These are phyloP conservation scores for Parnassius glacialis DNA, from an alignment of 2,888 invertebrate species.

Conservation along the genomic window DNA sequence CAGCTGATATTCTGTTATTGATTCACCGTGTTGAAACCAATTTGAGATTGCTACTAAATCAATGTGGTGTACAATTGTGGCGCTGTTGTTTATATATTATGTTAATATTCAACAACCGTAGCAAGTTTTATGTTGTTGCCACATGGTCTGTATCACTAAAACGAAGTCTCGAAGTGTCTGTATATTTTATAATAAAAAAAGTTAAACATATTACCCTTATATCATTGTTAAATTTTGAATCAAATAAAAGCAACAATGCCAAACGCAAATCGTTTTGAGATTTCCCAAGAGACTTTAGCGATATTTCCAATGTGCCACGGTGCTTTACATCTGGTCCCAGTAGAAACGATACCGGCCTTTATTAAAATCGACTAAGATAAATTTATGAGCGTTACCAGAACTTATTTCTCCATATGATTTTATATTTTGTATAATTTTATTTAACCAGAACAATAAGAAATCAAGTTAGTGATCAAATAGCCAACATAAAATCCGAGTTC, in stretches of 20 bases:
- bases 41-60: background rate
- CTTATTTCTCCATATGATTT: conserved; percentile 37
- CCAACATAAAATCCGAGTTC: too few species aligned
- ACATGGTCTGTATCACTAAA: conserved; percentile 51
- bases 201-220: conserved; percentile 66
- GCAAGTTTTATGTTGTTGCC: conserved; percentile 44
- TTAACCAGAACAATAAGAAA: background rate
- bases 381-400: conserved; percentile 55
- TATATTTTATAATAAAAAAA: conserved; percentile 63
- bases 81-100: conserved; percentile 29
- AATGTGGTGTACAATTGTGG: conserved; percentile 11
- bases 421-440: too few species aligned
- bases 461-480: too few species aligned
- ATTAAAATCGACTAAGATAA: conserved; percentile 55
- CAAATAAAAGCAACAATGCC: conserved; percentile 54
- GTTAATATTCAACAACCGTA: conserved; percentile 27
- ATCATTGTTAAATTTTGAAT: conserved; percentile 67
- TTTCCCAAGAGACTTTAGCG: conserved; percentile 56
- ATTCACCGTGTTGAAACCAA: too few species aligned
- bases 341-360: conserved; percentile 48
- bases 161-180: conserved; percentile 49
- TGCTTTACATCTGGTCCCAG: conserved; percentile 48
- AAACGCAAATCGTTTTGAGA: conserved; percentile 58
- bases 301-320: conserved; percentile 52
- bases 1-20: too few species aligned